Evolutionary conservation across 2,797 vertebrate species (phyloP).

Genomic region (Ptychobarbus kaznakovi): DNA sequence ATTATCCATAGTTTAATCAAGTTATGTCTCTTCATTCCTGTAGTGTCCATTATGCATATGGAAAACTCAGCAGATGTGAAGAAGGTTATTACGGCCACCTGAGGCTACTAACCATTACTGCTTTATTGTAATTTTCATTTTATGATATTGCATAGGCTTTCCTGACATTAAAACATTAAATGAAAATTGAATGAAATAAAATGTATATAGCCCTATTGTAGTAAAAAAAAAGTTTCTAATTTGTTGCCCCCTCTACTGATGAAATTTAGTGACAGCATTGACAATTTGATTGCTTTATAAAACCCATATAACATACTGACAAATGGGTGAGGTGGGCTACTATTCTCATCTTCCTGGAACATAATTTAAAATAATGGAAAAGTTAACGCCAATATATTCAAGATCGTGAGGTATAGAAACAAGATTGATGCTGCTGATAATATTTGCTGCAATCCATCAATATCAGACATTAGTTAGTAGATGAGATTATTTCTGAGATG

Average conservation of each 20-base stretch:
- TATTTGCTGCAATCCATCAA: slow-evolving; percentile 5
- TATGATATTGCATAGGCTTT: slow-evolving; percentile 3
- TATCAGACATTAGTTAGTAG: slow-evolving; percentile 23
- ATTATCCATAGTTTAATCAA: slow-evolving; percentile 20
- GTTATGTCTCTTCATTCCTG: slow-evolving; percentile 7
- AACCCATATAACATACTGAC: background rate
- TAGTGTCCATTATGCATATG: slow-evolving; percentile 9
- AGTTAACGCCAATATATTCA: background rate
- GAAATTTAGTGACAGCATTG: background rate
- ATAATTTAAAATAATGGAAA: slow-evolving; percentile 11
- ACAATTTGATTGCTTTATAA: background rate
- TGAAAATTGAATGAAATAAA: background rate
- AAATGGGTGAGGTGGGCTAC: background rate
- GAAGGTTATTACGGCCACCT: slow-evolving; percentile 28
- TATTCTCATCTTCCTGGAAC: background rate
- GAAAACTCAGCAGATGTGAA: slow-evolving; percentile 11
- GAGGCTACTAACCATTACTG: slow-evolving; percentile 19
- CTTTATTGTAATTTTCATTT: slow-evolving; percentile 18
- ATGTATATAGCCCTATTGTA: background rate
- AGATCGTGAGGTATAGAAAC: background rate
- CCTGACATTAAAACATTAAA: background rate
- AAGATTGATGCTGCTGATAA: background rate
- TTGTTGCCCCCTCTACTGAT: slow-evolving; percentile 24
- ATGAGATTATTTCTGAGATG: background rate
- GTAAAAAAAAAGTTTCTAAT: background rate